phyloP scores from a whole-genome alignment of 2,113 vertebrate genomes.

The Nanorana parkeri region DNA sequence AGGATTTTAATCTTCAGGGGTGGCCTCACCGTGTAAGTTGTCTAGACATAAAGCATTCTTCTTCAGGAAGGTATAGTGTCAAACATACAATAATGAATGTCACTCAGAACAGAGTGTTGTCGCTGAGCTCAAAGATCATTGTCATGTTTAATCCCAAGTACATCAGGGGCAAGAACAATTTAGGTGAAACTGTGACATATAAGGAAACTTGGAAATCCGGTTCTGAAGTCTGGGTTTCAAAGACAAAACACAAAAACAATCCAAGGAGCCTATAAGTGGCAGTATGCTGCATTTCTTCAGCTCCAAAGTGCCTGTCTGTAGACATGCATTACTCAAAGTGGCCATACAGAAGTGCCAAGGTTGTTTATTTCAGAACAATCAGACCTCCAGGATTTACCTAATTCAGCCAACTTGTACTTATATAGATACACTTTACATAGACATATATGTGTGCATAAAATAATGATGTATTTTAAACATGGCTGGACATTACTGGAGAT shows the following conservation, averaged over 20 bases:
- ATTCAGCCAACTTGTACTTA: too few species aligned
- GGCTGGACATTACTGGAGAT: too few species aligned
- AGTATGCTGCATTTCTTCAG: too few species aligned
- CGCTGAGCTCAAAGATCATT: slow-evolving; percentile 38
- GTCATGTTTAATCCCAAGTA: slow-evolving; percentile 38
- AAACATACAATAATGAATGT: neutral
- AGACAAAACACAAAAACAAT: neutral
- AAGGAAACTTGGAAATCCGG: neutral
- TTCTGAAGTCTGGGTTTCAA: neutral
- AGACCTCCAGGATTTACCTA: neutral
- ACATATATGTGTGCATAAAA: too few species aligned
- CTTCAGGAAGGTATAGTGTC: neutral
- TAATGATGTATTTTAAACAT: too few species aligned
- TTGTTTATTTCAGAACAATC: neutral
- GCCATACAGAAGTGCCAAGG: neutral
- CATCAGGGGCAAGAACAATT: slow-evolving; percentile 5
- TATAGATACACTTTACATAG: too few species aligned
- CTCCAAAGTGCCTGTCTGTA: neutral
- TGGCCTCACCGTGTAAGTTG: slow-evolving; percentile 33
- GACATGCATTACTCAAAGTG: neutral
- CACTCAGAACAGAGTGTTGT: slow-evolving; percentile 5
- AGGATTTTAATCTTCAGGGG: slow-evolving; percentile 34
- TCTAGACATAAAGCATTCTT: slow-evolving; percentile 26
- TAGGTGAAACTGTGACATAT: neutral
- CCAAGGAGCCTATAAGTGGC: too few species aligned